These are phyloP conservation scores for Cartodere bifasciata DNA, from an alignment of 2,888 invertebrate species.

Conservation along the genomic window DNA sequence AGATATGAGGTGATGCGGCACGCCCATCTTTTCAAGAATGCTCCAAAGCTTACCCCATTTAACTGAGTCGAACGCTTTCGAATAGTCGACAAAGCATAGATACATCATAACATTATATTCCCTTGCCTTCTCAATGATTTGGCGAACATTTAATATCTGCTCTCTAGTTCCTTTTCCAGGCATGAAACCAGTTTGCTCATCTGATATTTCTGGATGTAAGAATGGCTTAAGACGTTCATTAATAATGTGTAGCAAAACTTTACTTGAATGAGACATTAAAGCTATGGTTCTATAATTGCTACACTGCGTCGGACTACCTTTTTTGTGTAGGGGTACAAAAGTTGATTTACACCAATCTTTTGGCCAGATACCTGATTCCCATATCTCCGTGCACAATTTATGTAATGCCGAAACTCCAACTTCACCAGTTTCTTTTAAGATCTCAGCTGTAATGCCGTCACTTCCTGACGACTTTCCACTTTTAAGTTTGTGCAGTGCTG, in stretches of 20 bases:
- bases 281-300: conserved; percentile 7
- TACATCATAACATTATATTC: conserved; percentile 7
- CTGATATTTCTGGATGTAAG: conserved; percentile 6
- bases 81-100: conserved; percentile 9
- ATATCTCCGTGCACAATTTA: conserved; percentile 3
- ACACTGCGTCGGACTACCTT: conserved; percentile 4
- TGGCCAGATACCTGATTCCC: conserved; percentile 6
- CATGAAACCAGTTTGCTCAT: conserved; percentile 8
- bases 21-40: conserved; percentile 7
- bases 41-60: conserved; percentile 6
- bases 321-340: conserved; percentile 6
- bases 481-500: conserved; percentile 4
- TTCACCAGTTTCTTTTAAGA: conserved; percentile 3
- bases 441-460: conserved; percentile 7
- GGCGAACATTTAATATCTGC: conserved; percentile 8
- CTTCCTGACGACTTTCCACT: too few species aligned
- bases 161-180: conserved; percentile 8
- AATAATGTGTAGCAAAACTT: conserved; percentile 6
- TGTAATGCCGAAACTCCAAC: conserved; percentile 6
- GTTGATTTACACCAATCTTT: conserved; percentile 8
- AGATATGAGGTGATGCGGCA: conserved; percentile 4
- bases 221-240: conserved; percentile 7
- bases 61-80: conserved; percentile 7
- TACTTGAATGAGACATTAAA: conserved; percentile 5
- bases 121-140: conserved; percentile 9